Percentiles rank a stretch among this genome's conserved stretches.
These are phyloP conservation scores for Eurytoma californica DNA, from an alignment of 2,888 invertebrate genomes.

Conservation along the genomic window DNA sequence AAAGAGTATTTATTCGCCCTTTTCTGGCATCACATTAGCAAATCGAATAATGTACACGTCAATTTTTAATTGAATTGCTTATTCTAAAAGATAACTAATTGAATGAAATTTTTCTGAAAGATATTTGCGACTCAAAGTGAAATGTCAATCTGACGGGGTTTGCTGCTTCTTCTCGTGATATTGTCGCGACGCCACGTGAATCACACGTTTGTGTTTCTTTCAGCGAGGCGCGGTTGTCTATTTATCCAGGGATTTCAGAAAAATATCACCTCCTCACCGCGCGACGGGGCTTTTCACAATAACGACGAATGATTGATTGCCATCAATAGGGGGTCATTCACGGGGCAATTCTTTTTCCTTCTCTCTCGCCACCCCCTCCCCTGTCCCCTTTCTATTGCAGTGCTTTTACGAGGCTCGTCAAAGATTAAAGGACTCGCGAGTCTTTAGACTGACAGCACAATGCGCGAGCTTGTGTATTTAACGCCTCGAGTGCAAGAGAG, in stretches of 20 bases:
- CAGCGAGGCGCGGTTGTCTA: neutral
- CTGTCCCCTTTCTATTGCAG: neutral
- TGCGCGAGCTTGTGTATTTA: conserved; percentile 44
- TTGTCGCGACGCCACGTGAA: neutral
- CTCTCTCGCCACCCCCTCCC: conserved; percentile 11
- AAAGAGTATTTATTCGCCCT: too few species aligned
- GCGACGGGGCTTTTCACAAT: conserved; percentile 31
- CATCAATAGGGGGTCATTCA: conserved; percentile 50
- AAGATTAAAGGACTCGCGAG: conserved; percentile 51
- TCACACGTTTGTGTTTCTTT: neutral
- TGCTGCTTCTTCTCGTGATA: neutral
- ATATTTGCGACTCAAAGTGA: too few species aligned
- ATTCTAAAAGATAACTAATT: too few species aligned
- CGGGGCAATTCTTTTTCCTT: conserved; percentile 22
- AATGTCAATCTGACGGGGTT: neutral
- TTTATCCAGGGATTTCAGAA: neutral
- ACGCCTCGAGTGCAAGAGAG: conserved; percentile 33
- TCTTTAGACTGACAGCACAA: conserved; percentile 50
- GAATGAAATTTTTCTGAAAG: too few species aligned
- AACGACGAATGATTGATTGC: conserved; percentile 51
- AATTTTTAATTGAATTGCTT: too few species aligned
- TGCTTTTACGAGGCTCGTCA: conserved; percentile 44
- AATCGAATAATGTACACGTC: too few species aligned
- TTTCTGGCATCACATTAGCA: too few species aligned
- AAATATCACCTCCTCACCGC: conserved; percentile 30